phyloP scores from a whole-genome alignment of 2,797 vertebrate species.

The Sebastes iracundus region DNA sequence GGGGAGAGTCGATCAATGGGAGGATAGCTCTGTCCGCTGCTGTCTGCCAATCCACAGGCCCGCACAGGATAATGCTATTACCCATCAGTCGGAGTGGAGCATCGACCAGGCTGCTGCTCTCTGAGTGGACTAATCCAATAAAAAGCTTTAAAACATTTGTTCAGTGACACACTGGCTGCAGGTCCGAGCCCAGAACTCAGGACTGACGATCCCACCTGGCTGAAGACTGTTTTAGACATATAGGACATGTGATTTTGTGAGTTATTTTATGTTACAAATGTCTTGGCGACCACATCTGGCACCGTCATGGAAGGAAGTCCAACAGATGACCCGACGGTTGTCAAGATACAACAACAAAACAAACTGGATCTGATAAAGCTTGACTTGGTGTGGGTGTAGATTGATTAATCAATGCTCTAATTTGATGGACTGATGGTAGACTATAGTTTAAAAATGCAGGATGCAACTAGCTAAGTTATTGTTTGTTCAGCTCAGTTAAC shows the following conservation, averaged over 20 bases:
- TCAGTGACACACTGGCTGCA: constrained; percentile 77
- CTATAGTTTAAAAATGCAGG: neutral
- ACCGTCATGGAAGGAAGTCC: neutral
- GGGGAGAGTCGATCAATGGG: constrained; percentile 73
- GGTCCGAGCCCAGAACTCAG: constrained; percentile 43
- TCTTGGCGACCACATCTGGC: neutral
- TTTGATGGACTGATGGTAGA: neutral
- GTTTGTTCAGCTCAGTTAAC: neutral
- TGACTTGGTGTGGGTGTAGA: neutral
- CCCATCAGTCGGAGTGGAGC: constrained; percentile 76
- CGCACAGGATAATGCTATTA: constrained; percentile 80
- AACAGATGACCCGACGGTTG: neutral
- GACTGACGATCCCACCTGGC: neutral
- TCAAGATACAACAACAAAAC: neutral
- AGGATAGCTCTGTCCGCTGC: constrained; percentile 58
- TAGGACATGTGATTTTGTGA: neutral
- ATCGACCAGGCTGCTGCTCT: constrained; percentile 81
- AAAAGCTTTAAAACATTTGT: constrained; percentile 87
- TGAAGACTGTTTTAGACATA: neutral
- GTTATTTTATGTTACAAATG: neutral
- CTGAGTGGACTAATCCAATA: constrained; percentile 82
- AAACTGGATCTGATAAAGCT: neutral
- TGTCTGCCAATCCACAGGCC: constrained; percentile 74
- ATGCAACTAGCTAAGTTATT: neutral
- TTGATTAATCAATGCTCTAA: neutral